Base-by-base conservation (phyloP, 2,797 vertebrate genomes). In the Bovichtus variegatus region DNA sequence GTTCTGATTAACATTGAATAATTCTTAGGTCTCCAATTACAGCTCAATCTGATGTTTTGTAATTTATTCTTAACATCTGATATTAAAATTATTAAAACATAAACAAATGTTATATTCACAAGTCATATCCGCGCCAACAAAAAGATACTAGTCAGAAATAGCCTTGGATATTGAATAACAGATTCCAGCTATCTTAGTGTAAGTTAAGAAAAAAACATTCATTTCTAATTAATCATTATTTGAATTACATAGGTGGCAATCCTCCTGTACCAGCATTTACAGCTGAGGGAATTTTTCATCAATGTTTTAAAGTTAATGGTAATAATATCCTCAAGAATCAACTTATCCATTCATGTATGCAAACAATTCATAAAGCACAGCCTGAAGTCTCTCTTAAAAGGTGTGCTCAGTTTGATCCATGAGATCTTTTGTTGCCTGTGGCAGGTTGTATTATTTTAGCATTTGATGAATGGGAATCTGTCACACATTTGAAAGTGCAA, bases 381-480 rank as follows among this genome's bases (percentile, higher is more conserved):
- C n/a, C 54, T 23, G 55, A 69, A 57, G 70, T 40, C 44, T 34
- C 6, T 62, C 44, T 44, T 63, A 60, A 71, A 71, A 74, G 49
- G 40, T 77, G 58, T 15, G 34, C 72, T 80, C 47, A 40, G 46
- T 78, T 81, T 93, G 88, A 91, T 92, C 74, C 77, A 92, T 88
- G 81, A 78, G 74, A 76, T 74, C 61, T 55, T 51, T 78, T 78
- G 80, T 87, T 84, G 79, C 69, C 58, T 57, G 12, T 89, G 89
- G 73, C 89, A 90, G 89, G 31, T 62, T 66, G 84, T 79, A 88
- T 86, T 90, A 81, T 86, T 90, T 90, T 81, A 82, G 47, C 68
- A 41, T 71, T 81, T 92, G 90, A 93, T 89, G 77, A 91, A 93
- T 92, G 76, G 77, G 88, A 83, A 85, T 50, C 73, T 86, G 83